Percentiles rank a stretch among this genome's conserved stretches.
These are phyloP conservation scores for Diarsia rubi DNA, from an alignment of 2,888 invertebrate species.

Conservation along the genomic window DNA sequence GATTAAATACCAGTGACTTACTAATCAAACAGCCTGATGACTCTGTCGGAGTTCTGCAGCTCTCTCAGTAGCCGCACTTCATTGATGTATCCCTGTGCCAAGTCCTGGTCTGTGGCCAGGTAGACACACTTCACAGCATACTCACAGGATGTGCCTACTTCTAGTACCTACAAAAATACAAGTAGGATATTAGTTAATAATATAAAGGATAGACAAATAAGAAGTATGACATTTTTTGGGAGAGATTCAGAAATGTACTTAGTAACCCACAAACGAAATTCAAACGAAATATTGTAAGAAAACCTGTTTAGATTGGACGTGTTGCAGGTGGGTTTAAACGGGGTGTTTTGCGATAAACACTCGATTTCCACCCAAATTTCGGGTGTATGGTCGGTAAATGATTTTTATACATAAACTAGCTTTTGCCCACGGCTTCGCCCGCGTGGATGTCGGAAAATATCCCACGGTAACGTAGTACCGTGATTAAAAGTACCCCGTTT, in stretches of 20 bases:
- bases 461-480: no score
- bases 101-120: constrained; percentile 93
- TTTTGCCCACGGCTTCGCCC: no score
- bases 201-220: neutral
- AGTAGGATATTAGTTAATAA: neutral
- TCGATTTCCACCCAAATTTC: no score
- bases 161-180: constrained; percentile 89
- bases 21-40: constrained; percentile 97
- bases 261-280: no score
- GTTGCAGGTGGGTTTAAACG: no score
- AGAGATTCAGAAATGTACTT: no score
- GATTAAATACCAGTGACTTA: constrained; percentile 89
- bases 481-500: no score
- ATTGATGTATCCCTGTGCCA: constrained; percentile 95
- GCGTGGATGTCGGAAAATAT: no score
- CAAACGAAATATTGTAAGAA: no score
- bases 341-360: no score
- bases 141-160: constrained; percentile 90
- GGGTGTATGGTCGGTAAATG: no score
- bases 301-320: neutral
- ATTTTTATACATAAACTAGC: no score
- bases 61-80: constrained; percentile 96
- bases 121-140: constrained; percentile 96
- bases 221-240: neutral
- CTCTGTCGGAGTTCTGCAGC: constrained; percentile 95